These are phyloP conservation scores for Noturus placidus DNA, from an alignment of 2,113 vertebrate genomes.

Conservation along the genomic window DNA sequence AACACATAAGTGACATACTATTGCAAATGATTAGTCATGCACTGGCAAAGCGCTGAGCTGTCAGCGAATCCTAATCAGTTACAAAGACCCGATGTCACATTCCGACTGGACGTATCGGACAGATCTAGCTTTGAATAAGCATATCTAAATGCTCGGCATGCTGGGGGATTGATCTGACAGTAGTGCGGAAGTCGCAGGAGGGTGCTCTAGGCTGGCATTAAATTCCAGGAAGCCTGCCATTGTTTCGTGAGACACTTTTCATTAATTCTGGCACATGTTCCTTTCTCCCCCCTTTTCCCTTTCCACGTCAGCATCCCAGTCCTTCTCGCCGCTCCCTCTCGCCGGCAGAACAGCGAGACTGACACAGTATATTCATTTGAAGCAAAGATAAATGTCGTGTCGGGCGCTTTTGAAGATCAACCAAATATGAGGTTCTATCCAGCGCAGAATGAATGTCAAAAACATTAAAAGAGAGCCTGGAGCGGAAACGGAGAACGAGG, in stretches of 20 bases:
- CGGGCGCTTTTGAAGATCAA: conserved; percentile 64
- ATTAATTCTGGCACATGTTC: conserved; percentile 43
- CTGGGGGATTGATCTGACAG: conserved; percentile 26
- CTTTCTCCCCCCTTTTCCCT: conserved; percentile 16
- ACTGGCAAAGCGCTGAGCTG: neutral
- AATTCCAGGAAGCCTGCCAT: conserved; percentile 51
- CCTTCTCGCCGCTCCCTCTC: conserved; percentile 47
- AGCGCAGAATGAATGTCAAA: conserved; percentile 55
- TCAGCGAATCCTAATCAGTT: neutral
- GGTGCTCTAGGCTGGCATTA: conserved; percentile 14
- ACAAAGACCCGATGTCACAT: neutral
- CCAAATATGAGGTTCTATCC: conserved; percentile 59
- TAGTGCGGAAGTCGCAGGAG: conserved; percentile 11
- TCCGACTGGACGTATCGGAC: conserved; percentile 19
- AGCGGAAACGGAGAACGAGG: conserved; percentile 10
- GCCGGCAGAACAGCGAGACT: conserved; percentile 58
- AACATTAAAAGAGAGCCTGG: conserved; percentile 30
- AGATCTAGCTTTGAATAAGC: conserved; percentile 21
- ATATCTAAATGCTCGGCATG: conserved; percentile 35
- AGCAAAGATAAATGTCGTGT: conserved; percentile 68
- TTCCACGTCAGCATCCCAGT: conserved; percentile 49
- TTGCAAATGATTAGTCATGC: neutral
- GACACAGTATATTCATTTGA: conserved; percentile 64
- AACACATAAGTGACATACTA: neutral
- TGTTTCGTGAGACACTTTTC: conserved; percentile 52